These are phyloP conservation scores for Siphonodentalium dalli DNA, from an alignment of 2,888 invertebrate species.

Conservation along the genomic window DNA sequence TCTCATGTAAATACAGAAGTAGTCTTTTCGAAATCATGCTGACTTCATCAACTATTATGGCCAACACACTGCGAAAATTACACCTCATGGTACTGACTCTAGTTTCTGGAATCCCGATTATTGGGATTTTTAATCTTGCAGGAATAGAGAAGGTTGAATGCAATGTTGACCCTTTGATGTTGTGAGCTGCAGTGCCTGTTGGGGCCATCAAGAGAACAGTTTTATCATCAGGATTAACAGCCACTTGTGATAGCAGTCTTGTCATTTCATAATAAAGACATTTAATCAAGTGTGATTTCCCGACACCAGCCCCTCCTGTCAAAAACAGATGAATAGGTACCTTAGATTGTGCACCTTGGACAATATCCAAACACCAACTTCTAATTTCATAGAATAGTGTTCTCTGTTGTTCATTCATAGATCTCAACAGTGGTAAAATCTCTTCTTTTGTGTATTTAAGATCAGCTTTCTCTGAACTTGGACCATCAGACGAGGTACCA, in stretches of 20 bases:
- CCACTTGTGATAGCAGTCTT: no score
- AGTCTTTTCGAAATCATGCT: constrained; percentile 8
- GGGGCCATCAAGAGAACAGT: not conserved
- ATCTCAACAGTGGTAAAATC: not conserved
- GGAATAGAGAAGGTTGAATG: not conserved
- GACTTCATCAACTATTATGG: constrained; percentile 21
- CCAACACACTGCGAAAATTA: no score
- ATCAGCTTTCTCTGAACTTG: not conserved
- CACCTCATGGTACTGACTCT: not conserved
- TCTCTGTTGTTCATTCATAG: no score
- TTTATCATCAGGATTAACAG: no score
- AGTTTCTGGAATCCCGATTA: not conserved
- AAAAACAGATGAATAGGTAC: constrained; percentile 1
- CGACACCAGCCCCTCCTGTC: no score
- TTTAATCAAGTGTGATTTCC: no score
- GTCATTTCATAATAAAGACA: no score
- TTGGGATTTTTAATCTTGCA: not conserved
- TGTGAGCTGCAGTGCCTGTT: not conserved
- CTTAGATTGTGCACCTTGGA: no score
- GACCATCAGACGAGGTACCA: not conserved
- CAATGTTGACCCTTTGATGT: constrained; percentile 1
- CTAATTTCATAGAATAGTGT: no score
- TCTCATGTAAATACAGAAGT: constrained; percentile 7
- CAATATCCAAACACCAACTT: no score
- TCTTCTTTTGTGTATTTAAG: not conserved